A percentile compares a stretch with the other conserved stretches of the same genome.
phyloP scores from a whole-genome alignment of 2,797 vertebrate species.

The Steatocranus sp. region DNA sequence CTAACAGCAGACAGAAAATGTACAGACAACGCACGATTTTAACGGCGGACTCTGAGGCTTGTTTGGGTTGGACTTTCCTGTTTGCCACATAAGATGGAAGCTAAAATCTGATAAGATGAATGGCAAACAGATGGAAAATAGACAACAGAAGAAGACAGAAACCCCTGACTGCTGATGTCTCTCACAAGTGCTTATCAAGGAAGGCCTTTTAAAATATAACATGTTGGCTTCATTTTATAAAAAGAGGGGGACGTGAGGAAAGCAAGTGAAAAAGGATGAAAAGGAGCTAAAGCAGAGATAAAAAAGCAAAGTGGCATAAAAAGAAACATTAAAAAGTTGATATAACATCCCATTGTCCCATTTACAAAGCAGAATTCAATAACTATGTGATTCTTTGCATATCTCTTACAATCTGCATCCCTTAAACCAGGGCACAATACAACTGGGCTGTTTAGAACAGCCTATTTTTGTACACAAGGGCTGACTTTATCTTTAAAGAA shows the following conservation, averaged over 20 bases:
- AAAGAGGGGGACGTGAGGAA: not conserved
- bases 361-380: not conserved
- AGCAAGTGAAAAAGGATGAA: not conserved
- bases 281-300: not conserved
- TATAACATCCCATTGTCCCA: not conserved
- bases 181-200: not conserved
- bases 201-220: not conserved
- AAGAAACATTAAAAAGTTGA: not conserved
- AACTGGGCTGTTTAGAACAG: not conserved
- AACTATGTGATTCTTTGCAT: not conserved
- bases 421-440: not conserved
- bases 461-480: not conserved
- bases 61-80: not conserved
- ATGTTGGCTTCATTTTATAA: not conserved
- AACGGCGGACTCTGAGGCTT: not conserved
- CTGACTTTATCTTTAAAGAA: not conserved
- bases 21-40: not conserved
- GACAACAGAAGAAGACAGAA: not conserved
- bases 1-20: slow-evolving; percentile 1
- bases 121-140: not conserved
- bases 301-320: not conserved
- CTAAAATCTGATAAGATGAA: not conserved
- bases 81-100: slow-evolving; percentile 3
- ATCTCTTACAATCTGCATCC: not conserved
- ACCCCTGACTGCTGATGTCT: not conserved